A percentile compares a stretch with the other conserved stretches of the same genome.
These are phyloP conservation scores for Lasioglossum malachurum DNA, from an alignment of 2,888 invertebrate species.

Conservation along the genomic window DNA sequence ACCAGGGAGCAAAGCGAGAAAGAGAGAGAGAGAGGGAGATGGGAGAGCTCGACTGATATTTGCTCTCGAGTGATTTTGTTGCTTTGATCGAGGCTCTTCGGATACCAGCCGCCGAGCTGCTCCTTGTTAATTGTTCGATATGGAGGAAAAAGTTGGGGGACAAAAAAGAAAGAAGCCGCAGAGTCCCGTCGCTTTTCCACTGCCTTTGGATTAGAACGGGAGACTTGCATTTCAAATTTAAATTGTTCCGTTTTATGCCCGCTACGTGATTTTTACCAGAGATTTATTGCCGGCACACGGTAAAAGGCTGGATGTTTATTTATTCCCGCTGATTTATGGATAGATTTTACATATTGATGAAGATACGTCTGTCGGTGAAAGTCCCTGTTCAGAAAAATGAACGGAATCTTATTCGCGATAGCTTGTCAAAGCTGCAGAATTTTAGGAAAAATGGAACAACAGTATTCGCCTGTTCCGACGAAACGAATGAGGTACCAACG, in stretches of 20 bases:
- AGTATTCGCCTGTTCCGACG: background rate
- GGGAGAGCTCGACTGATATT: constrained; percentile 9
- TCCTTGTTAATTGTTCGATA: constrained; percentile 26
- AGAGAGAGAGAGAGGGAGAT: background rate
- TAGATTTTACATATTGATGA: background rate
- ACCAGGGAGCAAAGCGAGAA: background rate
- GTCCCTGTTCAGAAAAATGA: background rate
- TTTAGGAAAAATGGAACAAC: background rate
- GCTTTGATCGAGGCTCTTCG: constrained; percentile 17
- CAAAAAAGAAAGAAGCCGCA: background rate
- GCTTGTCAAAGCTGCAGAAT: background rate
- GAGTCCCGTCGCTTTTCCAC: background rate
- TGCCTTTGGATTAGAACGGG: background rate
- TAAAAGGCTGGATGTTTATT: background rate
- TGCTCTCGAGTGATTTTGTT: constrained; percentile 33
- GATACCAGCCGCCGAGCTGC: background rate
- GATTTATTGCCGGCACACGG: background rate
- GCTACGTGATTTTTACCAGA: background rate
- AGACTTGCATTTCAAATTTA: background rate
- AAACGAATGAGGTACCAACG: background rate
- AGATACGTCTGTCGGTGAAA: background rate
- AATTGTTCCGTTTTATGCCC: background rate
- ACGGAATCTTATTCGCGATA: background rate
- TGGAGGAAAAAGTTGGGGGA: background rate
- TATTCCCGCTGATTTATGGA: background rate